A percentile compares a stretch with the other conserved stretches of the same genome.
Conservation (phyloP, 2,113 vertebrate genomes). For the Nycticebus coucang region DNA sequence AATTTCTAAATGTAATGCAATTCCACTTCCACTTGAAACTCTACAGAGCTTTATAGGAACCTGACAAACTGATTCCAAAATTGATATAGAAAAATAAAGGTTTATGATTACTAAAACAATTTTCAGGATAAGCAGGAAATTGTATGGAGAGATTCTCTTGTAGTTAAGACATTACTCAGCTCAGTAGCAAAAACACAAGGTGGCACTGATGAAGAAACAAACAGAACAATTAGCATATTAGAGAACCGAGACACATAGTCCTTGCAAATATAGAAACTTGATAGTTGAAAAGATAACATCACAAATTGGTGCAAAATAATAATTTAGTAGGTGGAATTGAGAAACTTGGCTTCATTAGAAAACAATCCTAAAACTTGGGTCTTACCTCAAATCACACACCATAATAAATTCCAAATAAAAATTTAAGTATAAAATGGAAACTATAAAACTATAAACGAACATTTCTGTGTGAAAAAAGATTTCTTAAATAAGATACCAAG, state of each 20-base stretch:
- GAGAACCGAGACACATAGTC: neutral
- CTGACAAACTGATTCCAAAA: neutral
- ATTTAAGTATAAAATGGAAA: neutral
- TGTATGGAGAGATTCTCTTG: neutral
- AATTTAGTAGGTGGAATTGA: neutral
- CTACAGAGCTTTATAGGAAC: neutral
- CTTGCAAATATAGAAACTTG: neutral
- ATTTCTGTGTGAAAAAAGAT: neutral
- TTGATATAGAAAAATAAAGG: neutral
- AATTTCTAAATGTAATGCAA: neutral
- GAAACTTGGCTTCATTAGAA: neutral
- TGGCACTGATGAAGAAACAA: neutral
- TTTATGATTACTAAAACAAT: neutral
- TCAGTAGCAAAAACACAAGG: constrained; percentile 30
- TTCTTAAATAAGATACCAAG: constrained; percentile 11
- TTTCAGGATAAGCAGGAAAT: neutral
- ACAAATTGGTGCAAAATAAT: neutral
- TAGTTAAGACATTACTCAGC: neutral
- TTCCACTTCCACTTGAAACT: constrained; percentile 21
- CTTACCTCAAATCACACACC: neutral
- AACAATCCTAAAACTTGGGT: neutral
- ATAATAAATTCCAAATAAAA: constrained; percentile 5
- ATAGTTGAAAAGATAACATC: neutral
- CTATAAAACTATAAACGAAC: neutral
- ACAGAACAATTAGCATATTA: neutral